Conservation (phyloP, 1,140 invertebrate genomes). For the Drosophila tani region DNA sequence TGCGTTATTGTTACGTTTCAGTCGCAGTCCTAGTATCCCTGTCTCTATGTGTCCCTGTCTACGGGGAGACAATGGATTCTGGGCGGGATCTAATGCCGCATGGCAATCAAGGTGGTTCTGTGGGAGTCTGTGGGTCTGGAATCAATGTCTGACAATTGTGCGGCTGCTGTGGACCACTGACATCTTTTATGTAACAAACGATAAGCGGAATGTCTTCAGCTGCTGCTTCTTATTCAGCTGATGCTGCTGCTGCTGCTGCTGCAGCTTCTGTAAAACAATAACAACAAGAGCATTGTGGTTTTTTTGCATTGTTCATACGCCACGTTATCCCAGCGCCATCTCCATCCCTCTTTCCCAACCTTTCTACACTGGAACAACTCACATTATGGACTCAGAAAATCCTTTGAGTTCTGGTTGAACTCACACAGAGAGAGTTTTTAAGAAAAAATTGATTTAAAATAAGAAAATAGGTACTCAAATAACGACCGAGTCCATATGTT, state of each 20-base stretch:
- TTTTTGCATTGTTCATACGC: slow-evolving; percentile 77
- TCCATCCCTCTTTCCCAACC: not conserved
- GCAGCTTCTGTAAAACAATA: slow-evolving; percentile 65
- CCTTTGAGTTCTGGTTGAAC: not conserved
- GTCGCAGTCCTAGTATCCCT: slow-evolving; percentile 4
- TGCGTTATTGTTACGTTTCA: slow-evolving; percentile 43
- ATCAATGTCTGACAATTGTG: slow-evolving; percentile 57
- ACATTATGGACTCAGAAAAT: too few species aligned
- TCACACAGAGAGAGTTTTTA: too few species aligned
- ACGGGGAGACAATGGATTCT: slow-evolving; percentile 30
- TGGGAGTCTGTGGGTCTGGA: slow-evolving; percentile 23
- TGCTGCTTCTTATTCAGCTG: slow-evolving; percentile 41
- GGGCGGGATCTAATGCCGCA: slow-evolving; percentile 28
- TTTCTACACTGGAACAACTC: not conserved
- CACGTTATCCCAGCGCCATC: slow-evolving; percentile 57
- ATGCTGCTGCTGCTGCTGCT: slow-evolving; percentile 21
- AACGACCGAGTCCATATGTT: too few species aligned
- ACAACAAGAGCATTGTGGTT: slow-evolving; percentile 72
- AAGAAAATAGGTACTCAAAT: too few species aligned
- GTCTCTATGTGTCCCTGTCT: not conserved
- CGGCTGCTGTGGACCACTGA: slow-evolving; percentile 44
- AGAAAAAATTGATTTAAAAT: too few species aligned
- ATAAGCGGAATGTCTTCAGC: slow-evolving; percentile 60
- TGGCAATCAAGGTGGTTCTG: slow-evolving; percentile 43
- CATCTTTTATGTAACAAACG: slow-evolving; percentile 68